Base-by-base conservation (phyloP, 2,797 vertebrate genomes). In the Onychomys torridus region DNA sequence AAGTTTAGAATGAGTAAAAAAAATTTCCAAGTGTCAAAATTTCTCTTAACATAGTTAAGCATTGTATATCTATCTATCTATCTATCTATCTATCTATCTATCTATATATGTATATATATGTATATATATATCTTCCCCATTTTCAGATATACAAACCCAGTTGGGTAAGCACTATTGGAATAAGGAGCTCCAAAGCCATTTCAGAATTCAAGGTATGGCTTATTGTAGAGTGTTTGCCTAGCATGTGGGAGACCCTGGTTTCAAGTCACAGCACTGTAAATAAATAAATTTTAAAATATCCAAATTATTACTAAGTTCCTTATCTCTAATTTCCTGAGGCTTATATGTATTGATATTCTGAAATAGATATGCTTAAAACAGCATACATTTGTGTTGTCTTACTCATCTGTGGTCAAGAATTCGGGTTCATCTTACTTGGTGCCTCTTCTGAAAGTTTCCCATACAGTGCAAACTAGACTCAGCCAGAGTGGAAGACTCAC, bases 181-280 rank as follows among this genome's bases (percentile, higher is more conserved):
- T 49, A 77, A 95, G 89, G 34, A 84, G 17, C 61, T 57, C 92
- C 76, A 92, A 82, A 97, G 77, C 59, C 82, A 96, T 40, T 71
- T 11, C 23, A 77, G 32, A 82, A 23, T 59, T 82, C 12, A 59
- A 27, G 23, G 23, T 40, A 6, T 81, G 49, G 34, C 19, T 81
- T 81, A 57, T 37, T 37, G 55, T 59, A 25, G 77, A 79, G 21
- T 37, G 23, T 37, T 82, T 59, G 78, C 32, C 78, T 81, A 81
- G 11, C 78, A 37, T 40, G n/a, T 14, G 55, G n/a, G n/a, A 82
- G 57, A n/a, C n/a, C 79, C 57, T 82, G 55, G n/a, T 23, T 40
- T 82, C n/a, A 14, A 16, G n/a, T 27, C 6, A n/a, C 21, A 82
- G 23, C 6, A 82, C 57, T 82, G 34, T 5, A 82, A 82, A 55